Evolutionary conservation across 2,113 vertebrate species (phyloP).

Genomic region (Microtus pennsylvanicus): DNA sequence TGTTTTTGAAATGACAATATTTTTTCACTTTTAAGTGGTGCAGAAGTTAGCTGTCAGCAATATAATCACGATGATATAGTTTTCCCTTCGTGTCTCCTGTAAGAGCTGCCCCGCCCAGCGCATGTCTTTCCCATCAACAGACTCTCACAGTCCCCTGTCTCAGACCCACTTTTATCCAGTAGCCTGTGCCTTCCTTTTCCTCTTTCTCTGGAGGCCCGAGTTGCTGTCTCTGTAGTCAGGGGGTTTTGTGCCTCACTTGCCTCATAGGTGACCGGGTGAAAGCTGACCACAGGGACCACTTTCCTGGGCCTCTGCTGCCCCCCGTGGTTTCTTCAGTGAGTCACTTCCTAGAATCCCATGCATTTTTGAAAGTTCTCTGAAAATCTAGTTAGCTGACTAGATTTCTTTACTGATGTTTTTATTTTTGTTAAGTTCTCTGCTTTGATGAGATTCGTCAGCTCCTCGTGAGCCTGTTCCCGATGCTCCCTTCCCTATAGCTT

Average conservation of each 20-base stretch:
- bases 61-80: neutral
- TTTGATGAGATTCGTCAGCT: neutral
- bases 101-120: neutral
- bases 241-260: neutral
- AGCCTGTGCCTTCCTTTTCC: neutral
- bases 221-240: accelerated
- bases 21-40: neutral
- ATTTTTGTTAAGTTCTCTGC: neutral
- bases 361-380: neutral
- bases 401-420: neutral
- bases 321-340: neutral
- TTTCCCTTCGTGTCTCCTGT: neutral
- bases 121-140: neutral
- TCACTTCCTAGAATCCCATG: neutral
- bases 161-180: neutral
- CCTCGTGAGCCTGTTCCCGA: neutral
- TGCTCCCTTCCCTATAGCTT: neutral
- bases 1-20: neutral
- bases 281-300: too few species aligned
- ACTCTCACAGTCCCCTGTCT: neutral
- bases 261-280: neutral
- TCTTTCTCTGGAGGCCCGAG: neutral
- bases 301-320: neutral
- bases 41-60: neutral
- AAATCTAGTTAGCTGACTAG: neutral